These are phyloP conservation scores for Scrobipalpa costella DNA, from an alignment of 2,888 invertebrate genomes.

Conservation along the genomic window DNA sequence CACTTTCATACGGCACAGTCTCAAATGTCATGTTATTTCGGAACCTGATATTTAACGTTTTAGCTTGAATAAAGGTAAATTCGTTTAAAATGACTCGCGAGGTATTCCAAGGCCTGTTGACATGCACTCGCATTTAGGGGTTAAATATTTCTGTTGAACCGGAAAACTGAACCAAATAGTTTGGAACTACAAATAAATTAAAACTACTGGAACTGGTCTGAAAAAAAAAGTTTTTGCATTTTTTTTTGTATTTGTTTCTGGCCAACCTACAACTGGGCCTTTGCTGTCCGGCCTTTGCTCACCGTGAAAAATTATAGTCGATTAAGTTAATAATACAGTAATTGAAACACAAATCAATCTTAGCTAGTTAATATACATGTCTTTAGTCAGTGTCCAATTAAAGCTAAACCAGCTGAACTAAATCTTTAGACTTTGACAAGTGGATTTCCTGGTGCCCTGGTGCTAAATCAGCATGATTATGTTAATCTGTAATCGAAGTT, in stretches of 20 bases:
- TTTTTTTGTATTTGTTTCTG: too few species aligned
- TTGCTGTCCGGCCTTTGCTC: too few species aligned
- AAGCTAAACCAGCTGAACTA: slow-evolving; percentile 41
- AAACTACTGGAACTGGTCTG: too few species aligned
- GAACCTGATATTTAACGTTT: slow-evolving; percentile 43
- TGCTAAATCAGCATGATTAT: slow-evolving; percentile 59
- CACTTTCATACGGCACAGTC: slow-evolving; percentile 28
- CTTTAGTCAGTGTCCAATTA: slow-evolving; percentile 41
- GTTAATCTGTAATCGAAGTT: slow-evolving; percentile 45
- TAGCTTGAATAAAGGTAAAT: slow-evolving; percentile 30
- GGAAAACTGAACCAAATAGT: too few species aligned
- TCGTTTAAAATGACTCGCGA: slow-evolving; percentile 28
- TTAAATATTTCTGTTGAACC: not conserved
- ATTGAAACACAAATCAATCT: too few species aligned
- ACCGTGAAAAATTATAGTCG: not conserved
- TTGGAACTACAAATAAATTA: too few species aligned
- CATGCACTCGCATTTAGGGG: slow-evolving; percentile 31
- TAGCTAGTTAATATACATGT: not conserved
- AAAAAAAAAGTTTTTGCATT: too few species aligned
- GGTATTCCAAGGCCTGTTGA: slow-evolving; percentile 29
- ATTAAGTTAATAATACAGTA: too few species aligned
- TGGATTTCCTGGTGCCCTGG: slow-evolving; percentile 58
- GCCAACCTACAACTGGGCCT: too few species aligned
- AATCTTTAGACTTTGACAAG: slow-evolving; percentile 52
- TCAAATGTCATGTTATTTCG: slow-evolving; percentile 44